Conservation (phyloP, 2,113 vertebrate species). For the Scolopax mira region DNA sequence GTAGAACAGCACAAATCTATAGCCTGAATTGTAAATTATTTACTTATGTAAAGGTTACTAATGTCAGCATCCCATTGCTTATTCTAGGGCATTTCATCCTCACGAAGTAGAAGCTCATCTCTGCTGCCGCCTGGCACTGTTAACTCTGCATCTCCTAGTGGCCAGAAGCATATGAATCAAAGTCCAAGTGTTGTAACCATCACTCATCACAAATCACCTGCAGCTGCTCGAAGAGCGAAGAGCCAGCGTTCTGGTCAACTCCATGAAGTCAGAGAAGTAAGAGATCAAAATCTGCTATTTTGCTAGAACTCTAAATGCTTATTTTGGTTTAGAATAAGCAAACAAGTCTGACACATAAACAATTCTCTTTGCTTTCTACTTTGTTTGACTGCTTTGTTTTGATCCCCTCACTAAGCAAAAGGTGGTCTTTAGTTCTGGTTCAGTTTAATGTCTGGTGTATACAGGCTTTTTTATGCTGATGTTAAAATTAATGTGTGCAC, state of each 20-base stretch:
- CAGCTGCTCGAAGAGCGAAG: conserved; percentile 85
- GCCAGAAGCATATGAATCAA: conserved; percentile 80
- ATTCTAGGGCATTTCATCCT: conserved; percentile 83
- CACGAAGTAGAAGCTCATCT: conserved; percentile 88
- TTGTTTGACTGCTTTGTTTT: background rate
- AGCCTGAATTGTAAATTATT: background rate
- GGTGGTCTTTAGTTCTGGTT: background rate
- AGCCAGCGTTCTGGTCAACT: conserved; percentile 85
- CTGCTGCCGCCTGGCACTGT: conserved; percentile 84
- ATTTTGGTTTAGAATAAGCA: background rate
- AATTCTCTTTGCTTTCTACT: background rate
- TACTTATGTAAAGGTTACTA: background rate
- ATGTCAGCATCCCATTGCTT: conserved; percentile 39
- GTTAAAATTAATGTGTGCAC: background rate
- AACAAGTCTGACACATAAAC: background rate
- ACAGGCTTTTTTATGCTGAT: background rate
- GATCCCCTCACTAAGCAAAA: background rate
- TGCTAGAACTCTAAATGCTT: background rate
- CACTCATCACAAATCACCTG: conserved; percentile 96
- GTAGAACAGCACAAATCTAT: background rate
- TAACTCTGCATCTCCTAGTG: conserved; percentile 84
- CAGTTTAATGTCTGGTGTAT: background rate
- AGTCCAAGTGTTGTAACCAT: conserved; percentile 87
- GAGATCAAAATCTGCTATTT: background rate
- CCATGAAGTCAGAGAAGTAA: conserved; percentile 94